phyloP scores from a whole-genome alignment of 2,797 vertebrate species.

The Sebastolobus alascanus region DNA sequence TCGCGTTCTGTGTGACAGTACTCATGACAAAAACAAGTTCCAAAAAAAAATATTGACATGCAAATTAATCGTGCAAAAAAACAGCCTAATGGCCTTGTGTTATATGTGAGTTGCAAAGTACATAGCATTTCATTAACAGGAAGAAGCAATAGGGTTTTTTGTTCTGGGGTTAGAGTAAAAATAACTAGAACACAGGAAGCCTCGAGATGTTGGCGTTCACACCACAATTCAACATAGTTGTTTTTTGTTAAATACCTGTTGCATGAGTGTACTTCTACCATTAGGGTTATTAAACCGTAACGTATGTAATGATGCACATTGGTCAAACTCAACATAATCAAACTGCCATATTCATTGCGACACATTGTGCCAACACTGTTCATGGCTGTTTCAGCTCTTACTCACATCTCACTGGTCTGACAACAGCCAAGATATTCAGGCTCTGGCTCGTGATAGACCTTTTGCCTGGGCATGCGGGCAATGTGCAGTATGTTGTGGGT shows the following conservation, averaged over 20 bases:
- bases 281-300: background rate
- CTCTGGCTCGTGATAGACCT: constrained; percentile 16
- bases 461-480: constrained; percentile 38
- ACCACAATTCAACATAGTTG: background rate
- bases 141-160: background rate
- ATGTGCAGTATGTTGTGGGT: constrained; percentile 9
- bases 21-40: too few species aligned
- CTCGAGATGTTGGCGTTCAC: background rate
- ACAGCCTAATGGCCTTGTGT: too few species aligned
- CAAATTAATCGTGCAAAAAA: too few species aligned
- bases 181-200: constrained; percentile 2
- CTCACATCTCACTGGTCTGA: constrained; percentile 22
- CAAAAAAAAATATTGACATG: too few species aligned
- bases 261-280: background rate
- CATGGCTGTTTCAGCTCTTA: constrained; percentile 9
- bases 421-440: constrained; percentile 16
- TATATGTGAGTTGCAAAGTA: background rate
- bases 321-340: background rate
- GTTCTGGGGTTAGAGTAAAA: background rate
- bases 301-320: background rate
- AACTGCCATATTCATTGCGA: background rate
- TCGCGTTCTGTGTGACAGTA: too few species aligned
- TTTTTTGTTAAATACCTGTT: background rate
- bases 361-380: background rate
- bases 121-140: background rate